Base-by-base conservation (phyloP, 2,113 vertebrate species). In the Aegotheles bennettii region DNA sequence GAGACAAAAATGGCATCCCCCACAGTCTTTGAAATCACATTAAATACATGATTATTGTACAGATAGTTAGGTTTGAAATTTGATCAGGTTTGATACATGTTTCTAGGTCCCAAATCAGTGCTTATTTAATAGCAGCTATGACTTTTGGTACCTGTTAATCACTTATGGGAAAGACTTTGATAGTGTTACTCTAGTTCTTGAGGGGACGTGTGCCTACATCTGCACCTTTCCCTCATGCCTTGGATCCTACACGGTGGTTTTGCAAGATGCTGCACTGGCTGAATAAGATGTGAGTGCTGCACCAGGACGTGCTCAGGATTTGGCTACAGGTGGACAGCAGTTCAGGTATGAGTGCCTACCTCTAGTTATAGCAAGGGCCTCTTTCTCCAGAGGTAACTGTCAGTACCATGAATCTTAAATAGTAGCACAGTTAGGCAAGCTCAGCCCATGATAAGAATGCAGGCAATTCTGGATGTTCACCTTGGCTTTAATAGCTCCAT, bases 181-280 rank as follows among this genome's bases (percentile, higher is more conserved):
- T 26, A 45, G 35, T 7, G 9, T 56, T 70, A 71, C 42, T 70
- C 36, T n/a, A 48, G 21, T 51, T 75, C 53, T 25, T 61, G 16
- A 11, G 25, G 13, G 31, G 8, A 45, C 0, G 0, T 6, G 8
- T 42, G 24, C 53, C 70, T 79, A 42, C 11, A 23, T 45, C 53
- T 1, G 1, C 18, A 36, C 6, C 29, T 51, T 73, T 13, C 23
- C 70, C 16, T 61, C 3, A 1, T 40, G 38, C 31, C 56, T 63
- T 36, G 61, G 29, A 42, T 51, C 13, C 24, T 42, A 8, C 0
- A 0, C 0, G 1, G 42, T 16, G 15, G 31, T 29, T 85, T 71
- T 67, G 65, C 26, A 67, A 56, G 42, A 26, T 56, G 42, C 11
- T 33, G 19, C 1, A 0, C 8, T 78, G 33, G 5, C 35, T 59